phyloP scores from a whole-genome alignment of 2,888 invertebrate genomes.

The Marronus borbonicus region DNA sequence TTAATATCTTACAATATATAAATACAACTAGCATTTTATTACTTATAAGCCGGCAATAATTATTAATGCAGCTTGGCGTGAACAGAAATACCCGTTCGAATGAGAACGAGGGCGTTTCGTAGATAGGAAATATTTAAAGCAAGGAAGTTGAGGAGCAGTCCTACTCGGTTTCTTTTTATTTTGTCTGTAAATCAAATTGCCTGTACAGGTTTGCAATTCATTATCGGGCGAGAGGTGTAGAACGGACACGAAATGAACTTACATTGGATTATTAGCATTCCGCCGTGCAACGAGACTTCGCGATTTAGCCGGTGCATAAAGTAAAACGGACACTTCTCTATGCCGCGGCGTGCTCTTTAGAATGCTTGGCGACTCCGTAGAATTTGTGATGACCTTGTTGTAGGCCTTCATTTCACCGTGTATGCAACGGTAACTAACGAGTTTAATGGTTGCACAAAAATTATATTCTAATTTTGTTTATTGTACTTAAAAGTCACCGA shows the following conservation, averaged over 20 bases:
- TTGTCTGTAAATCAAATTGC: conserved; percentile 41
- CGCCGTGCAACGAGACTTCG: conserved; percentile 28
- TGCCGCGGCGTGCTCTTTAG: conserved; percentile 28
- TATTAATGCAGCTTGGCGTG: conserved; percentile 5
- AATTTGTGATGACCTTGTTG: conserved; percentile 39
- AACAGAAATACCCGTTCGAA: conserved; percentile 14
- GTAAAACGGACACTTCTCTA: conserved; percentile 36
- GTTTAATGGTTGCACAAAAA: conserved; percentile 7
- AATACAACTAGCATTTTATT: conserved; percentile 14
- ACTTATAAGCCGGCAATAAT: conserved; percentile 2
- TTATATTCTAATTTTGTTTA: conserved; percentile 11
- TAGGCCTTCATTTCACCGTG: conserved; percentile 33
- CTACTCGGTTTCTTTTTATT: conserved; percentile 33
- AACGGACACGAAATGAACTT: conserved; percentile 40
- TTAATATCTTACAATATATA: conserved; percentile 7
- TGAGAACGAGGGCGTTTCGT: conserved; percentile 26
- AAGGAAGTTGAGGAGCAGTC: conserved; percentile 29
- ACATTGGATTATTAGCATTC: conserved; percentile 42
- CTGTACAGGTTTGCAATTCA: conserved; percentile 37
- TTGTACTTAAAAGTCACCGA: neutral
- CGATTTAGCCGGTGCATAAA: conserved; percentile 36
- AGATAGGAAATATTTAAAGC: conserved; percentile 35
- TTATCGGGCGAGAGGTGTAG: conserved; percentile 39
- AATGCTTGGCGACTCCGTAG: conserved; percentile 40
- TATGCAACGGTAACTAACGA: conserved; percentile 28